phyloP scores from a whole-genome alignment of 1,140 invertebrate genomes.

The Drosophila leontia region DNA sequence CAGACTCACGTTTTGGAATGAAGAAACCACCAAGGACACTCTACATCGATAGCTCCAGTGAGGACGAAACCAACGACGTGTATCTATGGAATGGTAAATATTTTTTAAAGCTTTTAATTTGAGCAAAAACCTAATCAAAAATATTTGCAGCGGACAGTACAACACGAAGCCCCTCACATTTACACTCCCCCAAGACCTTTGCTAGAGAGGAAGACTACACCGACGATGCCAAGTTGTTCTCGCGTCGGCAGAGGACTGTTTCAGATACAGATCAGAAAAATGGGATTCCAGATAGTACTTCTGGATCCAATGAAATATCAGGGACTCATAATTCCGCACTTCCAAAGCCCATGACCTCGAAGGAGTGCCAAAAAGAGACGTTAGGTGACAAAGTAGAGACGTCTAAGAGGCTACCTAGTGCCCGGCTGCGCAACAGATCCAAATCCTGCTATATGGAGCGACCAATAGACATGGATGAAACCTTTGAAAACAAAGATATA shows the following conservation, averaged over 20 bases:
- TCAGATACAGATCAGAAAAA: neutral
- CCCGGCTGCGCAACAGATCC: conserved; percentile 16
- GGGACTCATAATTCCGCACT: neutral
- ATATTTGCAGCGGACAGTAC: conserved; percentile 9
- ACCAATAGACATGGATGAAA: neutral
- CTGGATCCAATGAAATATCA: neutral
- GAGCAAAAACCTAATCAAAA: too few species aligned
- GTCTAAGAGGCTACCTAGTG: neutral
- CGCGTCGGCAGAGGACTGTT: neutral
- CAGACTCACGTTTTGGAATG: neutral
- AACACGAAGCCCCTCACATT: neutral
- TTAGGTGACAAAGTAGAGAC: neutral
- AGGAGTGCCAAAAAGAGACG: too few species aligned
- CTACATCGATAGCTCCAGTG: conserved; percentile 27
- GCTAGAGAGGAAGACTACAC: too few species aligned
- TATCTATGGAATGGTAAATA: neutral
- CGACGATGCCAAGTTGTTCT: neutral
- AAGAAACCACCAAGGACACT: neutral
- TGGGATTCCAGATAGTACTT: neutral
- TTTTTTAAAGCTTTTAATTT: neutral
- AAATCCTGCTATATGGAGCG: conserved; percentile 32
- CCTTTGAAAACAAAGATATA: neutral
- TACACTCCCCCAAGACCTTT: neutral
- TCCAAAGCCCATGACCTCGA: neutral
- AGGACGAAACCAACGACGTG: conserved; percentile 5